A percentile compares a stretch with the other conserved stretches of the same genome.
Evolutionary conservation across 2,888 invertebrate genomes (phyloP).

Genomic region (Folsomia manolachei): DNA sequence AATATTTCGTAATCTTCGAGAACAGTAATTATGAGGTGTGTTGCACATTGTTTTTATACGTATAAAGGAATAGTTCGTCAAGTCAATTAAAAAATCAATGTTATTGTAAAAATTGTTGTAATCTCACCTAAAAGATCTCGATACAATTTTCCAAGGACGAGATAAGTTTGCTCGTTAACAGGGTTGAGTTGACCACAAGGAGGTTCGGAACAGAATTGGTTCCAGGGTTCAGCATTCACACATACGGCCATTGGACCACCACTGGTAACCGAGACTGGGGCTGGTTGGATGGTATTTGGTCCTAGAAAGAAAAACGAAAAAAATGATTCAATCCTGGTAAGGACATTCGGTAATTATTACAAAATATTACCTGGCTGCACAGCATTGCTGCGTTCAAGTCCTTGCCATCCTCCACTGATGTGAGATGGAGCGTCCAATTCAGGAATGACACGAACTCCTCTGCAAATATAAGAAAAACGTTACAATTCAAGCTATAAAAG

Average conservation of each 20-base stretch:
- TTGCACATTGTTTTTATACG: too few relatives aligned
- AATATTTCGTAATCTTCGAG: too few relatives aligned
- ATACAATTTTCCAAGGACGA: slow-evolving; percentile 60
- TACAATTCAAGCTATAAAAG: too few relatives aligned
- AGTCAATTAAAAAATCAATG: neutral
- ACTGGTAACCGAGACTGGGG: slow-evolving; percentile 47
- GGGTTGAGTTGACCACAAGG: slow-evolving; percentile 83
- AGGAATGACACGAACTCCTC: slow-evolving; percentile 82
- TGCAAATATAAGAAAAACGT: slow-evolving; percentile 55
- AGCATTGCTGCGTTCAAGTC: slow-evolving; percentile 48
- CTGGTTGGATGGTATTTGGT: slow-evolving; percentile 50
- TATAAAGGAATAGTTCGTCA: too few relatives aligned
- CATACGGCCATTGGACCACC: slow-evolving; percentile 53
- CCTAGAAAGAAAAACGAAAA: slow-evolving; percentile 24
- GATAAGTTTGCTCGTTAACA: slow-evolving; percentile 66
- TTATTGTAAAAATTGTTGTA: slow-evolving; percentile 26
- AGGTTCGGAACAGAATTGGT: slow-evolving; percentile 64
- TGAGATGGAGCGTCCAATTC: slow-evolving; percentile 92
- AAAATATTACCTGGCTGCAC: slow-evolving; percentile 42
- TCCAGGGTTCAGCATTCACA: slow-evolving; percentile 51
- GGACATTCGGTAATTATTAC: slow-evolving; percentile 11
- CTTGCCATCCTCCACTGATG: slow-evolving; percentile 81
- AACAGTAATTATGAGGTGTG: too few relatives aligned
- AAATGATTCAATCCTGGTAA: neutral
- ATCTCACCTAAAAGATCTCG: slow-evolving; percentile 54